These are phyloP conservation scores for Andrena haemorrhoa DNA, from an alignment of 2,888 invertebrate species.

Conservation along the genomic window DNA sequence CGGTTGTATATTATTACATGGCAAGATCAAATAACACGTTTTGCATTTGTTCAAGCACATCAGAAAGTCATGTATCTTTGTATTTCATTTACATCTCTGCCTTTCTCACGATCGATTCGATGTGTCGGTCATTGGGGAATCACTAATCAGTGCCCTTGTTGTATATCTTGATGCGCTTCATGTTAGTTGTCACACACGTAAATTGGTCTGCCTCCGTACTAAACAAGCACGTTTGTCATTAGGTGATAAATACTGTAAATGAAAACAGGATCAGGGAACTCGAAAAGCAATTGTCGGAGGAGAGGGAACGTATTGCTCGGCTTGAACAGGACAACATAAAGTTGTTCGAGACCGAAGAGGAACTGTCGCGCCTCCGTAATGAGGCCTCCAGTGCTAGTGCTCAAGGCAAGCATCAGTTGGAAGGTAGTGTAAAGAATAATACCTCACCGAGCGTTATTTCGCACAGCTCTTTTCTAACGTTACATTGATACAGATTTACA, in stretches of 20 bases:
- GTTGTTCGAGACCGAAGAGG: conserved; percentile 89
- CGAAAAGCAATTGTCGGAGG: conserved; percentile 84
- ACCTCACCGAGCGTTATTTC: background rate
- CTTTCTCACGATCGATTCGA: background rate
- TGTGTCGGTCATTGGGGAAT: conserved; percentile 3
- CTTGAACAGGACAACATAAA: conserved; percentile 86
- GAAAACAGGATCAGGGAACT: conserved; percentile 85
- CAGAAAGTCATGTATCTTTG: conserved; percentile 11
- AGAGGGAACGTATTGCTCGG: conserved; percentile 84
- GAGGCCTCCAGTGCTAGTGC: conserved; percentile 85
- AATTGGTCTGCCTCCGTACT: conserved; percentile 32
- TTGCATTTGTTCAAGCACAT: conserved; percentile 32
- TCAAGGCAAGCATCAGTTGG: conserved; percentile 64
- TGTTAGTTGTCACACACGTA: conserved; percentile 27
- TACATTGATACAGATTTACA: conserved; percentile 70
- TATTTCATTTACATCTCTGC: conserved; percentile 30
- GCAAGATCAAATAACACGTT: conserved; percentile 58
- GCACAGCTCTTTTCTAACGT: background rate
- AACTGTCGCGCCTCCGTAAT: conserved; percentile 87
- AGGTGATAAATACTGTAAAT: conserved; percentile 85
- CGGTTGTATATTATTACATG: conserved; percentile 39
- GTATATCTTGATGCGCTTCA: conserved; percentile 46
- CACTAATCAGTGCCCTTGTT: conserved; percentile 15
- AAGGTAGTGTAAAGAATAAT: conserved; percentile 63
- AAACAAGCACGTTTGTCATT: conserved; percentile 64